Base-by-base conservation (phyloP, 2,888 invertebrate species). In the Drosophila niveifrons region DNA sequence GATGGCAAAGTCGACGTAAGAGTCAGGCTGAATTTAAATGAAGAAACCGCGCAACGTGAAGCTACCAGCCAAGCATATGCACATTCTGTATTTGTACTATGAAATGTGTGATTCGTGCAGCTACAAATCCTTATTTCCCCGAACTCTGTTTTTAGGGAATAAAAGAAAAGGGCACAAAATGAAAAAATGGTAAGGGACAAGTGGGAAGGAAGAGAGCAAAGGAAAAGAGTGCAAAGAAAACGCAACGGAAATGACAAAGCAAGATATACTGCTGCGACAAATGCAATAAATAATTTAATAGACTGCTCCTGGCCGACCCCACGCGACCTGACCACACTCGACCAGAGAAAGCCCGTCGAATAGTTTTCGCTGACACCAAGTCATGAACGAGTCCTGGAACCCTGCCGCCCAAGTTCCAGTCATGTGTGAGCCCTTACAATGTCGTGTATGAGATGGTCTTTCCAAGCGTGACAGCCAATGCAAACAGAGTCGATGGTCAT, bases 251-350 rank as follows among this genome's bases (percentile, higher is more conserved):
- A 88, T 81, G 89, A 79, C 82, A 89, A 89, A 85, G 82, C 78
- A 90, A 80, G 89, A 83, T 83, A 84, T 82, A 90, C 89, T 80
- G 82, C 86, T 82, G 90, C 84, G 90, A 90, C 88, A 90, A 91
- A 90, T 90, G 91, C 91, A 89, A 91, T 90, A 90, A 90, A 90
- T 85, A 89, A 91, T 91, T 90, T 91, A 90, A 90, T 90, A 90
- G 90, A 91, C 90, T 89, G 82, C 76, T 89, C 74, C 78, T 79
- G 75, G 88, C 64, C 79, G 67, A 66, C 61, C 65, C 56, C 15
- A 56, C 43, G 6, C 44, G 18, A 55, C 50, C 53, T 28, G 28
- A 11, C n/a, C 29, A 13, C 3, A 36, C 34, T 18, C 36, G 62
- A 43, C 61, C 66, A 66, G 23, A 23, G 23, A 23, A 23, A 23